Evolutionary conservation across 2,888 invertebrate genomes (phyloP).

Genomic region (Acleris cristana): DNA sequence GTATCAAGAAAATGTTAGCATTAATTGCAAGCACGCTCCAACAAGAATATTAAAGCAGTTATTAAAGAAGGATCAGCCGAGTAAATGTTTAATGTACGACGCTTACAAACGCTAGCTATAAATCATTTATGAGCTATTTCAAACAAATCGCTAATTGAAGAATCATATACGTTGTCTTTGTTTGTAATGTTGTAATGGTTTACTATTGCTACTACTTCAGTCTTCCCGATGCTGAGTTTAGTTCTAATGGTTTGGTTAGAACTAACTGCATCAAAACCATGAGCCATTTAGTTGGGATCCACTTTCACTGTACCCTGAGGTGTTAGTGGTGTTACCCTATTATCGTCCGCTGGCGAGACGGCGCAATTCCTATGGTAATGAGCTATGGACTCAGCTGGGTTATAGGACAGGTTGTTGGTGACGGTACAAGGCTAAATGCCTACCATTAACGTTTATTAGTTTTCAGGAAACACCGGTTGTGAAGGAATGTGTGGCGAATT

Average conservation of each 20-base stretch:
- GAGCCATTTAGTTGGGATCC: conserved; percentile 41
- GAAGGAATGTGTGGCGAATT: conserved; percentile 40
- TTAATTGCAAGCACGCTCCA: conserved; percentile 48
- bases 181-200: not conserved
- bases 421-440: conserved; percentile 58
- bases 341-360: conserved; percentile 63
- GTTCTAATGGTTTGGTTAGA: conserved; percentile 8
- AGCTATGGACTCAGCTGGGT: conserved; percentile 53
- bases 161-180: not conserved
- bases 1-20: conserved; percentile 49
- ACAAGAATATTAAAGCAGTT: conserved; percentile 45
- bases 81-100: conserved; percentile 41
- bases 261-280: conserved; percentile 14
- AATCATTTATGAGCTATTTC: conserved; percentile 27
- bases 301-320: conserved; percentile 70
- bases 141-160: conserved; percentile 7
- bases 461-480: conserved; percentile 61
- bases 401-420: conserved; percentile 51
- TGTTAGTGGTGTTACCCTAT: conserved; percentile 68
- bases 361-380: conserved; percentile 76
- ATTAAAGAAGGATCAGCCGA: conserved; percentile 32
- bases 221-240: not conserved
- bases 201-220: not conserved
- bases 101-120: conserved; percentile 38
- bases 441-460: conserved; percentile 61